phyloP scores from a whole-genome alignment of 2,888 invertebrate species.

The Bimastos eiseni region DNA sequence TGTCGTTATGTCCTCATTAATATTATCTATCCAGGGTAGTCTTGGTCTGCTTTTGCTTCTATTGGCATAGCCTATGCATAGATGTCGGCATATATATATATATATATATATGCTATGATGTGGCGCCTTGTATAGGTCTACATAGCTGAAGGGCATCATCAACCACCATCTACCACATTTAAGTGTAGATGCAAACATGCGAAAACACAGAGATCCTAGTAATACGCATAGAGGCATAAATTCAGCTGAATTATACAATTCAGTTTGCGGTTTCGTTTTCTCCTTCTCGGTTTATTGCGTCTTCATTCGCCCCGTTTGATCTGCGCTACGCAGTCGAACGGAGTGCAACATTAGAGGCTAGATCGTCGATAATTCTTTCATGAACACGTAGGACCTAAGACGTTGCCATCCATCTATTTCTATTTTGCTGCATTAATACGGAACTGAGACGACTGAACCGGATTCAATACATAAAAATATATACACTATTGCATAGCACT shows the following conservation, averaged over 20 bases:
- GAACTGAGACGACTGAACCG: neutral
- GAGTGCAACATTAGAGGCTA: neutral
- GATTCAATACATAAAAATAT: neutral
- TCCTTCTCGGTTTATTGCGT: neutral
- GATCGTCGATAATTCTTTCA: conserved; percentile 1
- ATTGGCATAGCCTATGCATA: too few relatives aligned
- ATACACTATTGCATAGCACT: neutral
- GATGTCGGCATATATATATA: too few relatives aligned
- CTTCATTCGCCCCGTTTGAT: neutral
- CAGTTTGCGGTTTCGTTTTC: neutral
- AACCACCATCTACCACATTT: too few relatives aligned
- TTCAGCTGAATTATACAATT: neutral
- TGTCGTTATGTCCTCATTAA: too few relatives aligned
- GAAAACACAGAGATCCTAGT: neutral
- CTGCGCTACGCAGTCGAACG: neutral
- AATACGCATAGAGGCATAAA: neutral
- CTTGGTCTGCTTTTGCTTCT: too few relatives aligned
- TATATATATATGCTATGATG: too few relatives aligned
- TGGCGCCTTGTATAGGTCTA: too few relatives aligned
- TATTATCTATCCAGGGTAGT: too few relatives aligned
- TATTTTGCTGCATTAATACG: neutral
- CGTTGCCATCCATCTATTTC: conserved; percentile 7
- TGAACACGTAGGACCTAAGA: neutral
- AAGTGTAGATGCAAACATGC: neutral
- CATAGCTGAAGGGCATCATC: too few relatives aligned